Evolutionary conservation across 2,113 vertebrate species (phyloP).

Genomic region (Cygnus atratus): DNA sequence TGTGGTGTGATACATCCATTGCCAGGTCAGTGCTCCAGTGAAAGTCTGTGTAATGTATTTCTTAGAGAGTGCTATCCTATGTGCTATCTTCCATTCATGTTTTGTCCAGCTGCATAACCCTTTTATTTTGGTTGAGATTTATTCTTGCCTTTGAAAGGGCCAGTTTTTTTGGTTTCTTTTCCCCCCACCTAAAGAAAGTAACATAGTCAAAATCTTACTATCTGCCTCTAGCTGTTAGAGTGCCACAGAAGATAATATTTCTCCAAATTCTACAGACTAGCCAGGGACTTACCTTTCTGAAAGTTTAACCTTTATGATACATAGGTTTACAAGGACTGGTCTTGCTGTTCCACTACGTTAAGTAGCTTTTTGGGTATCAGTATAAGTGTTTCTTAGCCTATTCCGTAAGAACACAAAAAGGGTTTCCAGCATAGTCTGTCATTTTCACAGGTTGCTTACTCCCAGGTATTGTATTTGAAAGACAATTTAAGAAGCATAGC

Average conservation of each 20-base stretch:
- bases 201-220: neutral
- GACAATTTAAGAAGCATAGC: neutral
- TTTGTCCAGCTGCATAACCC: neutral
- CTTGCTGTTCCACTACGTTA: too few species aligned
- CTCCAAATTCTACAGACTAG: neutral
- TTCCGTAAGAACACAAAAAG: neutral
- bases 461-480: neutral
- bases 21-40: neutral
- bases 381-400: neutral
- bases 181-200: neutral
- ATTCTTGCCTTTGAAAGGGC: neutral
- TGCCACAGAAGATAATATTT: neutral
- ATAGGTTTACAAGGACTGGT: neutral
- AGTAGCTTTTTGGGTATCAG: neutral
- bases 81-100: neutral
- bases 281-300: neutral
- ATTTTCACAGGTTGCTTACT: neutral
- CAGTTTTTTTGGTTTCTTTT: rapidly evolving
- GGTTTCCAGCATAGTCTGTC: neutral
- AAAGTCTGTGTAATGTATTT: neutral
- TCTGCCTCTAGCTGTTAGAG: neutral
- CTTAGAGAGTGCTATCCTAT: neutral
- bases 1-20: neutral
- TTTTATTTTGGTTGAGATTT: neutral
- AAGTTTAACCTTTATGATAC: neutral